A percentile compares a stretch with the other conserved stretches of the same genome.
phyloP scores from a whole-genome alignment of 2,113 vertebrate genomes.

The Plotosus lineatus region DNA sequence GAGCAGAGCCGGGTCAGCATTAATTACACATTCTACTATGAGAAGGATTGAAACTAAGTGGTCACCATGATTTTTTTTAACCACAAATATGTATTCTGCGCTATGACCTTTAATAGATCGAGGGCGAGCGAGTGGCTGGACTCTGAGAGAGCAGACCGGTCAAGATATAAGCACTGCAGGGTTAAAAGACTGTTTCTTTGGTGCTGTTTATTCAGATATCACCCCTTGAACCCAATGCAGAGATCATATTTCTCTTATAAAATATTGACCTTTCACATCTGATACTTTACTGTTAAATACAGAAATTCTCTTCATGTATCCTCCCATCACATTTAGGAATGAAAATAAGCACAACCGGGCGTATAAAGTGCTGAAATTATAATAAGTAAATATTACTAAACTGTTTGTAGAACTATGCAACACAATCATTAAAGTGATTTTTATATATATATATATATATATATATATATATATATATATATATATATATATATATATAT shows the following conservation, averaged over 20 bases:
- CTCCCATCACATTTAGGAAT: background rate
- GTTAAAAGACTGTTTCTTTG: constrained; percentile 33
- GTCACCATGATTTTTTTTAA: too few relatives aligned
- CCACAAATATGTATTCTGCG: constrained; percentile 69
- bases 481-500: too few relatives aligned
- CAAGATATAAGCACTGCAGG: constrained; percentile 12
- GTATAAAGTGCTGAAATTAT: background rate
- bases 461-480: too few relatives aligned
- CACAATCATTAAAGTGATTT: background rate
- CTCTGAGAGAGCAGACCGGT: constrained; percentile 34
- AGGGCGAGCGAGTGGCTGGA: constrained; percentile 41
- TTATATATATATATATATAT: too few relatives aligned
- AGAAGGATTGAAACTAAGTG: constrained; percentile 44
- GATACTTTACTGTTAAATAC: background rate
- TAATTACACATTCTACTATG: constrained; percentile 64
- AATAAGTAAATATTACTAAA: background rate
- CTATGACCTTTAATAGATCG: constrained; percentile 62
- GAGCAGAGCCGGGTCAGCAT: constrained; percentile 51
- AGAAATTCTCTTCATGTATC: background rate
- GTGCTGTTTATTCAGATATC: constrained; percentile 56
- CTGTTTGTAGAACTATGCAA: background rate
- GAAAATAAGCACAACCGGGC: background rate
- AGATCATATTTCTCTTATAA: constrained; percentile 18
- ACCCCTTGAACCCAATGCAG: constrained; percentile 47
- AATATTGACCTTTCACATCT: constrained; percentile 3